phyloP scores from a whole-genome alignment of 1,140 invertebrate genomes.

The Drosophila subobscura region DNA sequence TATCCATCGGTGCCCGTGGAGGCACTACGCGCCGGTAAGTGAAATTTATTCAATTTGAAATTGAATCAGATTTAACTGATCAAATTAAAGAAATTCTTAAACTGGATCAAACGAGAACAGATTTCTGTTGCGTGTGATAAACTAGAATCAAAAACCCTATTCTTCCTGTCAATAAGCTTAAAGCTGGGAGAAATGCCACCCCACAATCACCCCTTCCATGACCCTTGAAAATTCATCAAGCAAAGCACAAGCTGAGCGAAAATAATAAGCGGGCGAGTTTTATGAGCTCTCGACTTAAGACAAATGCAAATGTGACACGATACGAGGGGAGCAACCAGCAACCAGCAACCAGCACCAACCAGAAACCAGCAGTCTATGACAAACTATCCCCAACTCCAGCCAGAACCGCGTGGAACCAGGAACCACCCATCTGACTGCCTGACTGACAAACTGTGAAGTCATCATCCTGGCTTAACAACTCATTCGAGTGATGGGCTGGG shows the following conservation, averaged over 20 bases:
- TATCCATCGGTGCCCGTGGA: constrained; percentile 96
- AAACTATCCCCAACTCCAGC: constrained; percentile 57
- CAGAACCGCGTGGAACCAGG: constrained; percentile 20
- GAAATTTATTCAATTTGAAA: neutral
- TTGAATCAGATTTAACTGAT: too few species aligned
- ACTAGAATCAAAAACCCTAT: too few species aligned
- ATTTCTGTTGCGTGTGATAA: too few species aligned
- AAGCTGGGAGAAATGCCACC: neutral
- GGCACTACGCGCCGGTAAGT: constrained; percentile 91
- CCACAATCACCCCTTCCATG: neutral
- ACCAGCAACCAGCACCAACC: constrained; percentile 1
- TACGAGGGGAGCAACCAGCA: constrained; percentile 11
- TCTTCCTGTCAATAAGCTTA: neutral
- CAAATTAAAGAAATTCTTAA: too few species aligned
- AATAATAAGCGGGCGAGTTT: constrained; percentile 50
- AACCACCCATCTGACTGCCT: constrained; percentile 67
- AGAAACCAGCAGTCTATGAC: constrained; percentile 38
- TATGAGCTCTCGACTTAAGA: constrained; percentile 43
- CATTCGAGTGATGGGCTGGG: constrained; percentile 65
- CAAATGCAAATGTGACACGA: constrained; percentile 78
- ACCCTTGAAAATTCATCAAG: constrained; percentile 17
- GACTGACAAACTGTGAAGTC: constrained; percentile 83
- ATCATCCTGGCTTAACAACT: constrained; percentile 82
- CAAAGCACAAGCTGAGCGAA: constrained; percentile 27
- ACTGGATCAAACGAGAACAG: too few species aligned